Evolutionary conservation across 2,113 vertebrate species (phyloP), one percentile per base, ranked within the genome.

Genomic region (Sebastes schlegelii): DNA sequence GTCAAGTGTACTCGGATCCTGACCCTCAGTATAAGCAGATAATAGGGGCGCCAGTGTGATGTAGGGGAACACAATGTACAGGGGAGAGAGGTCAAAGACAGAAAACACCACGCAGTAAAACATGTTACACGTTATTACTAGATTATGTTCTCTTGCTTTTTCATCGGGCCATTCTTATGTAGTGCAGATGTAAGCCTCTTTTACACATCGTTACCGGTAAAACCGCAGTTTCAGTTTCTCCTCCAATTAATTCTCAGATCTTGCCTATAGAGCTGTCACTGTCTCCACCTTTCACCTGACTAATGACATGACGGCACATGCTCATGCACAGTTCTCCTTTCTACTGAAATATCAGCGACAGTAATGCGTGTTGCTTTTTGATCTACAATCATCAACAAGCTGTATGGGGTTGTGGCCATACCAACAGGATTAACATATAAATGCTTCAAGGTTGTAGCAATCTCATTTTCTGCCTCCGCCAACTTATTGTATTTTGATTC

Each of bases 401-500:
- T 65, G 69, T 49, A 19, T 52, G 51, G 12, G 26, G 61, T 67
- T 52, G 54, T 45, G 16, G 40, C 46, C 19, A 45, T 61, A 26
- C n/a, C 45, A 52, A 60, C 45, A 52, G 40, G 9, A 46, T 70
- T 54, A 57, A 71, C 16, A 70, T 51, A 12, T 48, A 77, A 58
- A 76, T 64, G 17, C 17, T 23, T 66, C 26, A 5, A 19, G 13
- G 48, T 64, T 52, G 4, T 62, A 14, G 57, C 48, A 23, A 77
- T 51, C 19, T 5, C 6, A 17, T 60, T 67, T 67, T 70, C 16
- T 46, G 43, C 62, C 57, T 48, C 17, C 13, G 45, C 2, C 42
- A 60, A 82, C 12, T 11, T 57, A 8, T 19, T 74, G 16, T 49
- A 13, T 45, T 61, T 66, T 54, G 66, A 54, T 76, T 75, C n/a